A percentile compares a stretch with the other conserved stretches of the same genome.
Evolutionary conservation across 2,113 vertebrate genomes (phyloP).

Genomic region (Gallinago paraguaiae): DNA sequence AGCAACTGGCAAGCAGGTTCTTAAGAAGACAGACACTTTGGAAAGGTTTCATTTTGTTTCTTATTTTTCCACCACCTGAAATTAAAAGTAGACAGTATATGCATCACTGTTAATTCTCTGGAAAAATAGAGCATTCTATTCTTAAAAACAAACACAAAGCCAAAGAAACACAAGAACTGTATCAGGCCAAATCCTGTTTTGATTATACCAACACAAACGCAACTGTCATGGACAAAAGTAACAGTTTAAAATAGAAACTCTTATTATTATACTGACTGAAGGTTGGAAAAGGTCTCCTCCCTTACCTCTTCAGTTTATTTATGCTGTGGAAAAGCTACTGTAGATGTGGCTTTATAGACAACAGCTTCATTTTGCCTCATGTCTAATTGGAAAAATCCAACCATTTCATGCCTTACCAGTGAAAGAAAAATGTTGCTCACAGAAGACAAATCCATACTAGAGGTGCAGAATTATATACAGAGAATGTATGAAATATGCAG

Average conservation of each 20-base stretch:
- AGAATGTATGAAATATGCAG: neutral
- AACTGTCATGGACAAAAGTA: neutral
- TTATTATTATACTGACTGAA: neutral
- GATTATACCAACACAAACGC: neutral
- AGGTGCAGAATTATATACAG: neutral
- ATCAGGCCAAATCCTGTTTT: neutral
- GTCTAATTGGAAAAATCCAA: neutral
- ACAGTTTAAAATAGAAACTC: neutral
- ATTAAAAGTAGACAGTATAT: neutral
- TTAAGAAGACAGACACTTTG: conserved; percentile 38
- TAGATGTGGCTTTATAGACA: neutral
- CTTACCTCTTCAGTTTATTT: neutral
- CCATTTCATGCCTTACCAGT: neutral
- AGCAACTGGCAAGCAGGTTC: conserved; percentile 2
- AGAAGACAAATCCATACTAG: neutral
- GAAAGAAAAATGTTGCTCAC: neutral
- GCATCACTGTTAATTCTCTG: neutral
- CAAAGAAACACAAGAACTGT: neutral
- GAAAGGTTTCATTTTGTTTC: conserved; percentile 69
- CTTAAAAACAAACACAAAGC: neutral
- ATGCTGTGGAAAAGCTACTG: neutral
- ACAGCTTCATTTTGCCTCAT: neutral
- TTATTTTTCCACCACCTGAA: conserved; percentile 55
- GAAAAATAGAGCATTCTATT: neutral
- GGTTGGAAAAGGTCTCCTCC: neutral